These are phyloP conservation scores for Zygothrica quintamaculata DNA, from an alignment of 2,888 invertebrate species.

Conservation along the genomic window DNA sequence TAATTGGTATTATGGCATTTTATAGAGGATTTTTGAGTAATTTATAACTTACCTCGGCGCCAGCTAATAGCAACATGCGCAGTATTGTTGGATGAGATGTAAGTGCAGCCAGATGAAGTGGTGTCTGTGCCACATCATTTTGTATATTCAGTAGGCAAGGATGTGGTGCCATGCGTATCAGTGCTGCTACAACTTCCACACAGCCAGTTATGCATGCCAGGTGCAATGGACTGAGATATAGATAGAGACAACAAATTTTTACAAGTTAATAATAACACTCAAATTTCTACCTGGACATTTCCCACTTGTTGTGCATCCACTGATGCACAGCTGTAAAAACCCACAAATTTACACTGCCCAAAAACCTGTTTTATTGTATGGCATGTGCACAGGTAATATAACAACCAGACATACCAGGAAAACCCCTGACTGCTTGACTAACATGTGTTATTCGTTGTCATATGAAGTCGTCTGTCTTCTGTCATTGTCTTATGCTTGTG, in stretches of 20 bases:
- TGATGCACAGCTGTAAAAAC: slow-evolving; percentile 49
- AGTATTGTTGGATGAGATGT: slow-evolving; percentile 90
- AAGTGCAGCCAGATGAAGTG: slow-evolving; percentile 94
- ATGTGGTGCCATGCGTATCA: slow-evolving; percentile 92
- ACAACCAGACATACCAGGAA: slow-evolving; percentile 63
- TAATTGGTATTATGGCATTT: too few species aligned
- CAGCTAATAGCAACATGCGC: slow-evolving; percentile 91
- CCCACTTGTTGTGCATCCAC: slow-evolving; percentile 49
- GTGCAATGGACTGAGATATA: slow-evolving; percentile 90
- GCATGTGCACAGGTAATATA: slow-evolving; percentile 41
- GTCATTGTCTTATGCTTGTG: slow-evolving; percentile 59
- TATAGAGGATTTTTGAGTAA: too few species aligned
- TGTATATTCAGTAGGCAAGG: slow-evolving; percentile 90
- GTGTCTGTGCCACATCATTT: slow-evolving; percentile 92
- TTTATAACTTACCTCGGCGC: slow-evolving; percentile 87
- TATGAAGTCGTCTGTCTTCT: slow-evolving; percentile 37
- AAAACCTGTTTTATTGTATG: slow-evolving; percentile 64
- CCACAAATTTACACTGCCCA: slow-evolving; percentile 45
- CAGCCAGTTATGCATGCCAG: slow-evolving; percentile 92
- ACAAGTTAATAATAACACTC: slow-evolving; percentile 32
- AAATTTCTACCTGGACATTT: slow-evolving; percentile 55
- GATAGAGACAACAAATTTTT: slow-evolving; percentile 12
- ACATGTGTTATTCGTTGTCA: slow-evolving; percentile 63
- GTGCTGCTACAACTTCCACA: slow-evolving; percentile 89
- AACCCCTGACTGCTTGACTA: slow-evolving; percentile 72